Conservation (phyloP, 2,888 invertebrate genomes). For the Eudasyphora cyanicolor region DNA sequence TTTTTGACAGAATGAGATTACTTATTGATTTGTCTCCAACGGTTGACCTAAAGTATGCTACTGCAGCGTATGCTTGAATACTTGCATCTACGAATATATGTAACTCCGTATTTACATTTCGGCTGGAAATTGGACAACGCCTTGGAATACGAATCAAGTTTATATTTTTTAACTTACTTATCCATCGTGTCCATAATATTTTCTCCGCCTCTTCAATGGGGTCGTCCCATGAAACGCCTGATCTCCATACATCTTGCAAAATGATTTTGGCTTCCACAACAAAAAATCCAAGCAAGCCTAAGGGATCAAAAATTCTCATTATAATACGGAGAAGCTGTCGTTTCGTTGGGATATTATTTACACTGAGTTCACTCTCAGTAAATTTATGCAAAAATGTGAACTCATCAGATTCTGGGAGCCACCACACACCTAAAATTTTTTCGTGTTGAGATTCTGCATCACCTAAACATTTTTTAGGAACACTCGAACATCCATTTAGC, state of each 20-base stretch:
- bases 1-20: slow-evolving; percentile 66
- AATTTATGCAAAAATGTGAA: slow-evolving; percentile 31
- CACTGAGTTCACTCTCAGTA: neutral
- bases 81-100: slow-evolving; percentile 57
- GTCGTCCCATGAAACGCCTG: neutral
- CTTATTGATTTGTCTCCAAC: slow-evolving; percentile 36
- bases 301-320: slow-evolving; percentile 62
- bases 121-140: neutral
- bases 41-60: slow-evolving; percentile 63
- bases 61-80: slow-evolving; percentile 65
- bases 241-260: slow-evolving; percentile 63
- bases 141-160: neutral
- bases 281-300: slow-evolving; percentile 50
- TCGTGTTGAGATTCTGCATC: slow-evolving; percentile 33
- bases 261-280: slow-evolving; percentile 60
- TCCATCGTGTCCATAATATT: slow-evolving; percentile 55
- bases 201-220: slow-evolving; percentile 15
- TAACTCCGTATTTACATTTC: neutral
- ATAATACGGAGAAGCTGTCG: slow-evolving; percentile 56
- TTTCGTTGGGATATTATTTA: slow-evolving; percentile 38
- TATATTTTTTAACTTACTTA: neutral
- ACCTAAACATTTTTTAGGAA: neutral
- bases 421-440: slow-evolving; percentile 63
- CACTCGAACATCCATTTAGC: neutral
- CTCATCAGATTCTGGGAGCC: slow-evolving; percentile 42